Evolutionary conservation across 2,797 vertebrate species (phyloP).

Genomic region (Crenichthys baileyi): DNA sequence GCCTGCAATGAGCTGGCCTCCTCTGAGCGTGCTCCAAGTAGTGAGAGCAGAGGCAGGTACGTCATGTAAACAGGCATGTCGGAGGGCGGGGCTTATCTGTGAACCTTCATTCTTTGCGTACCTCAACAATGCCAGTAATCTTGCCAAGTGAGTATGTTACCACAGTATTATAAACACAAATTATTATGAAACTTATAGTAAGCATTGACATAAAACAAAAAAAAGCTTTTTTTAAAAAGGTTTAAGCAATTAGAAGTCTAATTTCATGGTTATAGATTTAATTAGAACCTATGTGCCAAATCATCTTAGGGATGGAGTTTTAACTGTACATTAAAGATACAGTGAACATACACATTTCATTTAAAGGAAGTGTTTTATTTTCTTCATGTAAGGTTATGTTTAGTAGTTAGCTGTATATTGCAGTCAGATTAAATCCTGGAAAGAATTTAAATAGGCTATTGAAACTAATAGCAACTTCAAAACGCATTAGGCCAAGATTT

Average conservation of each 20-base stretch:
- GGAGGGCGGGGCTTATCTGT: constrained; percentile 63
- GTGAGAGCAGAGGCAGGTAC: constrained; percentile 82
- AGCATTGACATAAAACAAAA: neutral
- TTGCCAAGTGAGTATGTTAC: constrained; percentile 17
- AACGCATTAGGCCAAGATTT: neutral
- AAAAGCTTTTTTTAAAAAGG: neutral
- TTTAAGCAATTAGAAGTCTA: too few species aligned
- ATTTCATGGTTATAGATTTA: too few species aligned
- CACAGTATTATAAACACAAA: neutral
- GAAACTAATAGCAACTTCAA: neutral
- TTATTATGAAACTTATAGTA: neutral
- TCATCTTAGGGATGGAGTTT: neutral
- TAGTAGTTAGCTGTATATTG: neutral
- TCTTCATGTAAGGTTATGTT: neutral
- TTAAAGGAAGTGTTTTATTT: neutral
- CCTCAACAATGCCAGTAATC: constrained; percentile 14
- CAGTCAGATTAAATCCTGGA: neutral
- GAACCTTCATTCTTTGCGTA: constrained; percentile 48
- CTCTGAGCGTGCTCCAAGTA: constrained; percentile 87
- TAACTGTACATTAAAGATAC: neutral
- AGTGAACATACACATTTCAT: neutral
- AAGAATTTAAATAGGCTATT: neutral
- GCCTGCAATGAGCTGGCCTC: constrained; percentile 64
- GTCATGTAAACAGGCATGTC: constrained; percentile 92
- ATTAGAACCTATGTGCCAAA: neutral